A percentile compares a stretch with the other conserved stretches of the same genome.
Evolutionary conservation across 2,888 invertebrate genomes (phyloP).

Genomic region (Drosophila mercatorum): DNA sequence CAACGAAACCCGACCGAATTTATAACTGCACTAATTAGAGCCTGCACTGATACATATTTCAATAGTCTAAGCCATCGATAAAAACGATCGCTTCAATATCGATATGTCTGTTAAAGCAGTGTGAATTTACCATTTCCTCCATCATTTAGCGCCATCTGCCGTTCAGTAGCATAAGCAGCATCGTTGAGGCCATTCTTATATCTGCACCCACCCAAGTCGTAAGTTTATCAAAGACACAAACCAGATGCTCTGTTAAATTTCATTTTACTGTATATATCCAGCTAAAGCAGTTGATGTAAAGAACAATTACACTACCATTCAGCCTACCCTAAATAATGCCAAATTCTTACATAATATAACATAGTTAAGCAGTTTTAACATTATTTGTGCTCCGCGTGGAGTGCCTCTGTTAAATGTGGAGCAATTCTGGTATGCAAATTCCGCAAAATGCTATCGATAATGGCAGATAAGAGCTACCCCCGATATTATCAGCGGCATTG

Average conservation of each 20-base stretch:
- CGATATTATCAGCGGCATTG: slow-evolving; percentile 27
- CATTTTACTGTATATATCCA: too few relatives aligned
- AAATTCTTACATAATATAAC: not conserved
- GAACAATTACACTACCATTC: not conserved
- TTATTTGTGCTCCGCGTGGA: not conserved
- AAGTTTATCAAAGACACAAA: not conserved
- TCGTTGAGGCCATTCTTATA: too few relatives aligned
- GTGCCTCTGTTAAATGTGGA: slow-evolving; percentile 17
- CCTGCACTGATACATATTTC: too few relatives aligned
- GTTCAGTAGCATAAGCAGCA: not conserved
- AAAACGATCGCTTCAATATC: slow-evolving; percentile 3
- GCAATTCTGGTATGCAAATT: slow-evolving; percentile 19
- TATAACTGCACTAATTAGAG: not conserved
- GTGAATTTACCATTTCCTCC: too few relatives aligned
- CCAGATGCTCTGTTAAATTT: slow-evolving; percentile 6
- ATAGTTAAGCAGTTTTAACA: not conserved
- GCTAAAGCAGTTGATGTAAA: not conserved
- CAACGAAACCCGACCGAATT: not conserved
- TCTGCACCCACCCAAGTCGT: too few relatives aligned
- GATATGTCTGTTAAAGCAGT: not conserved
- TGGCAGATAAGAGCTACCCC: slow-evolving; percentile 37
- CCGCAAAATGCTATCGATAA: slow-evolving; percentile 30
- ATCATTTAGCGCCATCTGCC: slow-evolving; percentile 5
- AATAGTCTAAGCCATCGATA: not conserved
- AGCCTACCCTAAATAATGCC: not conserved